These are phyloP conservation scores for Callitettix versicolor DNA, from an alignment of 1,140 invertebrate genomes.

Conservation along the genomic window DNA sequence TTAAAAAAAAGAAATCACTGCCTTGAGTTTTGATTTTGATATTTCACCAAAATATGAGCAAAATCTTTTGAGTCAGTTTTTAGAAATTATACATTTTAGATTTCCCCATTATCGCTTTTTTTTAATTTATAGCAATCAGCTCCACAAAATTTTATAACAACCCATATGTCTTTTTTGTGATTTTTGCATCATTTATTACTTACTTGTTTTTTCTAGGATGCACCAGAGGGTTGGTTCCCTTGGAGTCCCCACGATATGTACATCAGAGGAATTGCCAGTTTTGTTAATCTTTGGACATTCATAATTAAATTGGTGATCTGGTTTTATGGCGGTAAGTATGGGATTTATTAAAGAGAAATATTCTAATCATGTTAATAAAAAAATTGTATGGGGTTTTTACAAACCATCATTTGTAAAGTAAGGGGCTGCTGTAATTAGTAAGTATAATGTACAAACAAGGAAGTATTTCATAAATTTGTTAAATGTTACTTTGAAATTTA, in stretches of 20 bases:
- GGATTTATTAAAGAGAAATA: too few relatives aligned
- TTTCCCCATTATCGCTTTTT: too few relatives aligned
- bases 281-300: slow-evolving; percentile 37
- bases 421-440: background rate
- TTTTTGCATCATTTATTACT: too few relatives aligned
- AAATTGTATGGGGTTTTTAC: background rate
- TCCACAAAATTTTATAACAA: too few relatives aligned
- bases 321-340: slow-evolving; percentile 31
- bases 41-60: too few relatives aligned
- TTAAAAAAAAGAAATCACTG: too few relatives aligned
- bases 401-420: background rate
- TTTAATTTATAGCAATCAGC: too few relatives aligned
- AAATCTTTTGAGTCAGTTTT: too few relatives aligned
- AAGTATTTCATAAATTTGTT: background rate
- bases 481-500: background rate
- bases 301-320: slow-evolving; percentile 37
- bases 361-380: background rate
- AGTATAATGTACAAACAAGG: background rate
- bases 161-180: too few relatives aligned
- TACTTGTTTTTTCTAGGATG: slow-evolving; percentile 30
- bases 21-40: too few relatives aligned
- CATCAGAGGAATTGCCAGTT: slow-evolving; percentile 40
- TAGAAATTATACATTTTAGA: too few relatives aligned
- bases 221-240: slow-evolving; percentile 38
- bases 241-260: slow-evolving; percentile 48